A percentile compares a stretch with the other conserved stretches of the same genome.
These are phyloP conservation scores for Napeogenes sylphis DNA, from an alignment of 2,888 invertebrate species.

Conservation along the genomic window DNA sequence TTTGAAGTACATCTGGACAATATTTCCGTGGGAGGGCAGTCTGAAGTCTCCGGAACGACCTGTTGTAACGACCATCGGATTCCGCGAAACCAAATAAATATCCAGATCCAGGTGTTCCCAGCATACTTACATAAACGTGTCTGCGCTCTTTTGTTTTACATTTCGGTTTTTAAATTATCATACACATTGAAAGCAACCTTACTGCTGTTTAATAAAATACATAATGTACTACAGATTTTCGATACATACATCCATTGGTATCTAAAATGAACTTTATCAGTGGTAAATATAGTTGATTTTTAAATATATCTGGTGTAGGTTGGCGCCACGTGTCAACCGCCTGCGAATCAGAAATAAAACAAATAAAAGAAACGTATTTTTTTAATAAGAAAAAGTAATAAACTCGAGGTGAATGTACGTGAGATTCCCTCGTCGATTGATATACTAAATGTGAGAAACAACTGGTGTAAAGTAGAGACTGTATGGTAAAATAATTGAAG, in stretches of 20 bases:
- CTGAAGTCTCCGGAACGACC: slow-evolving; percentile 8
- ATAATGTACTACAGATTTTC: slow-evolving; percentile 10
- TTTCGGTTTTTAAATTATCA: slow-evolving; percentile 36
- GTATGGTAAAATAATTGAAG: slow-evolving; percentile 1
- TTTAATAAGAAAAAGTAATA: slow-evolving; percentile 44
- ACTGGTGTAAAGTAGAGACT: slow-evolving; percentile 8
- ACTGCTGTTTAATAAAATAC: background rate
- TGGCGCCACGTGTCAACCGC: slow-evolving; percentile 64
- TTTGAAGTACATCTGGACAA: background rate
- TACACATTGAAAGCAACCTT: background rate
- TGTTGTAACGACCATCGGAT: slow-evolving; percentile 18
- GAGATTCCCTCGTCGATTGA: slow-evolving; percentile 38
- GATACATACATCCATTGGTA: slow-evolving; percentile 7
- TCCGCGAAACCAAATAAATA: slow-evolving; percentile 25
- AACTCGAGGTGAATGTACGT: slow-evolving; percentile 54
- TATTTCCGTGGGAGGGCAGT: slow-evolving; percentile 11
- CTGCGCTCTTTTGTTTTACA: slow-evolving; percentile 57
- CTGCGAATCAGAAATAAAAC: slow-evolving; percentile 49
- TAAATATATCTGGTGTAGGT: slow-evolving; percentile 43
- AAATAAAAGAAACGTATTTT: slow-evolving; percentile 37
- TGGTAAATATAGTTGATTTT: slow-evolving; percentile 3
- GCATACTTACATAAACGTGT: slow-evolving; percentile 58
- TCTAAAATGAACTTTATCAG: slow-evolving; percentile 1
- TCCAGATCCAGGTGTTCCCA: slow-evolving; percentile 55
- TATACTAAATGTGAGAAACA: slow-evolving; percentile 31